Evolutionary conservation across 2,888 invertebrate species (phyloP), one percentile per base, ranked within the genome.

Genomic region (Dromius quadrimaculatus): DNA sequence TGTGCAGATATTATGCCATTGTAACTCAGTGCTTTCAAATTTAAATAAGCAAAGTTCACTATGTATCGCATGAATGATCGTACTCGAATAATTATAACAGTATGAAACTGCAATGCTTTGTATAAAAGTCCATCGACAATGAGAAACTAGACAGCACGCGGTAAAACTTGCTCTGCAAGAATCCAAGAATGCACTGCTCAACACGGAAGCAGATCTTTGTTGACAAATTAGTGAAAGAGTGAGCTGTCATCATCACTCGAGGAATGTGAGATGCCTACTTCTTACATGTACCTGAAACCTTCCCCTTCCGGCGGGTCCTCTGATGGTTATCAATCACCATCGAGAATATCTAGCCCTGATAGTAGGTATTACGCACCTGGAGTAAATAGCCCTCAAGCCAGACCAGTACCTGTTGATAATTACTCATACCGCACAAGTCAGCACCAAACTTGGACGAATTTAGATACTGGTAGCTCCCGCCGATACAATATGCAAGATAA

Each of bases 281-380:
- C 61, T 13, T 70, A 36, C 50, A 79, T 79, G 79, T 79, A 78
- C 75, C 74, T 78, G 72, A 77, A 76, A 43, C 76, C 76, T 69
- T 74, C 71, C 64, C 54, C 68, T 28, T 11, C 78, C 75, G 80
- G 80, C 71, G 76, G 79, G 45, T 80, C 80, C 11, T 81, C 80
- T 32, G 82, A 82, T 74, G 80, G 81, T 54, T 82, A 79, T 72
- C 72, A 74, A 15, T 77, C 79, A 15, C 78, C 78, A 5, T 81
- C 81, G 13, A 77, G 81, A 63, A 76, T 80, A 45, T 81, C 81
- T 4, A 80, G 81, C 63, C 82, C 82, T 2, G 81, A 81, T 59
- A 80, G 79, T 68, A 77, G 61, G n/a, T 61, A 77, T 72, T 80
- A 78, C 76, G 75, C 77, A 34, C 63, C 78, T 59, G 78, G 78